Base-by-base conservation (phyloP, 2,888 invertebrate genomes). In the Aleiodes testaceus region DNA sequence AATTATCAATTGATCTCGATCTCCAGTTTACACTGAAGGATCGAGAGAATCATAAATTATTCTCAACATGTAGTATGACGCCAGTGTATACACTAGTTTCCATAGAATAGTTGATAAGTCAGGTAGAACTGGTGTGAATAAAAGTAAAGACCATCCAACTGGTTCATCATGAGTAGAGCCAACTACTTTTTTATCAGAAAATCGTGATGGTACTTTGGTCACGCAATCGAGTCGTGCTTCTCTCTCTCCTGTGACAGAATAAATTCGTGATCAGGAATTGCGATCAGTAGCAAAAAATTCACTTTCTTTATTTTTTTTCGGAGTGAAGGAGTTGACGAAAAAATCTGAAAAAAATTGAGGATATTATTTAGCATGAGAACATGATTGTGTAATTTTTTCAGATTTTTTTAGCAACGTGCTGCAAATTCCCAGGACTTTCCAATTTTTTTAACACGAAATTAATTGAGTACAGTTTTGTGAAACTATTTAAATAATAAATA, bases 151-250 rank as follows among this genome's bases (percentile, higher is more conserved):
- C 36, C 42, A 59, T 59, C 36, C 36, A 16, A 59, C 11, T 18
- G 18, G 36, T 42, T 59, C 42, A 59, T 59, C 36, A 30, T 53
- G 53, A 12, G 30, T 55, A 30, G 14, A 55, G 26, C 42, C 42
- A 59, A 36, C 18, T 36, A 14, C 59, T 3, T 12, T 42, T n/a
- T 26, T 30, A 11, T n/a, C 20, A 42, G 7, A 16, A 66, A 20
- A 20, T 66, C 66, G 66, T 45, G 47, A 66, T 42, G 42, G 42
- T 59, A 50, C 66, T 66, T 66, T 14, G 50, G 66, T 49, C 52
- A 66, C 52, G 66, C 64, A 47, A 64, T 49, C 64, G 6, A 64
- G 47, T 49, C 50, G 66, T 50, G 66, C 66, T 30, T 36, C 59
- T 26, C 26, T 59, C 59, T 59, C 59, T 42, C 53, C n/a, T 53